phyloP scores from a whole-genome alignment of 2,888 invertebrate genomes.

The Ormyrus thymus region DNA sequence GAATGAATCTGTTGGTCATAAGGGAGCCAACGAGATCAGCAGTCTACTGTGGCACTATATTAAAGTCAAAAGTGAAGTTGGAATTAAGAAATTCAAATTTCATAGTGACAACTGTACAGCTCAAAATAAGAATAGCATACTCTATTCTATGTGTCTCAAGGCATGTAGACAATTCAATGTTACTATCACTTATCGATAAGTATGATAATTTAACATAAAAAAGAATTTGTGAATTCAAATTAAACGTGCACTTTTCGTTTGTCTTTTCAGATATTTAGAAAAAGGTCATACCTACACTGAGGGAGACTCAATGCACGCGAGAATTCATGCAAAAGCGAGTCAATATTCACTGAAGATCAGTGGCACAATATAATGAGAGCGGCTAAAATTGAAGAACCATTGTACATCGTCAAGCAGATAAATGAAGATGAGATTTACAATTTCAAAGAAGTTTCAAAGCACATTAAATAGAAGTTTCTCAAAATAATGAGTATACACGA shows the following conservation, averaged over 20 bases:
- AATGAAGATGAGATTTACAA: constrained; percentile 38
- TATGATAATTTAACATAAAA: not conserved
- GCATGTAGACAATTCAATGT: not conserved
- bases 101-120: not conserved
- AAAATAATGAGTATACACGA: no score
- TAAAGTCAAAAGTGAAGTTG: not conserved
- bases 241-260: not conserved
- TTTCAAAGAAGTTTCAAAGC: constrained; percentile 20
- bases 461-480: not conserved
- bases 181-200: not conserved
- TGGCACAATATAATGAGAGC: constrained; percentile 45
- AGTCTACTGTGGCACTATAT: not conserved
- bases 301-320: constrained; percentile 51
- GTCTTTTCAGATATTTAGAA: constrained; percentile 15
- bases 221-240: not conserved
- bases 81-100: not conserved
- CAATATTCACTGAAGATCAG: constrained; percentile 44
- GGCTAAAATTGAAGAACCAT: constrained; percentile 46
- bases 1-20: not conserved
- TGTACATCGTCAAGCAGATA: constrained; percentile 46
- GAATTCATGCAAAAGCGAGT: constrained; percentile 15
- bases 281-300: constrained; percentile 46
- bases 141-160: not conserved
- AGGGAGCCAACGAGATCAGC: constrained; percentile 2
- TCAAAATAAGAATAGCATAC: constrained; percentile 7